Base-by-base conservation (phyloP, 2,113 vertebrate species). In the Tor tambroides region DNA sequence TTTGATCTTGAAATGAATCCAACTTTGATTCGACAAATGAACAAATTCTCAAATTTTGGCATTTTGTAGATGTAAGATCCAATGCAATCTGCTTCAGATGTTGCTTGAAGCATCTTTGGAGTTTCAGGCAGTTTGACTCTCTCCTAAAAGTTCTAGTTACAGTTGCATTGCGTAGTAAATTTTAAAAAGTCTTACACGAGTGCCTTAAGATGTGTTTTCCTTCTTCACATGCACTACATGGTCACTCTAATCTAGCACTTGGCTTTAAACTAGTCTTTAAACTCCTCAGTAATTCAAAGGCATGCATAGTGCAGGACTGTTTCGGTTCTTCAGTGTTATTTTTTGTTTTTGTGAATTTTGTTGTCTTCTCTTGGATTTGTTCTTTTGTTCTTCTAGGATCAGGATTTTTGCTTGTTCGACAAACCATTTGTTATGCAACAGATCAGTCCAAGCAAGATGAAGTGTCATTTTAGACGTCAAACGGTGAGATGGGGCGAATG, bases 301-400 rank as follows among this genome's bases (percentile, higher is more conserved):
- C 93, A 93, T 94, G 93, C 94, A 91, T 86, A 89, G 82, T 87
- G 90, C 89, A 81, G 82, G 86, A 87, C 84, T 69, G 30, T 17
- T 41, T 38, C 65, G 80, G 80, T 91, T 90, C 32, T 87, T 91
- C 84, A 1, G 1, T 46, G 26, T 61, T 80, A 77, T 41, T 59
- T 80, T 2, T 11, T 32, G 56, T 41, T 63, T 88, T 91, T 88
- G 69, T 15, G 87, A 38, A 67, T 26, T 28, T 32, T 41, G 23
- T 17, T n/a, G 83, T 74, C 80, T 85, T 86, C 71, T 65, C 74
- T 87, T 72, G 32, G 23, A 79, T 61, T n/a, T 78, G 56, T 67
- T 84, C 21, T 67, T 21, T 56, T 23, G 26, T 10, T 78, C 43
- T 69, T 69, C 65, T 69, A 56, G 17, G 32, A 51, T 61, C 72